Base-by-base conservation (phyloP, 1,140 invertebrate genomes). In the Drosophila nigrodunni region DNA sequence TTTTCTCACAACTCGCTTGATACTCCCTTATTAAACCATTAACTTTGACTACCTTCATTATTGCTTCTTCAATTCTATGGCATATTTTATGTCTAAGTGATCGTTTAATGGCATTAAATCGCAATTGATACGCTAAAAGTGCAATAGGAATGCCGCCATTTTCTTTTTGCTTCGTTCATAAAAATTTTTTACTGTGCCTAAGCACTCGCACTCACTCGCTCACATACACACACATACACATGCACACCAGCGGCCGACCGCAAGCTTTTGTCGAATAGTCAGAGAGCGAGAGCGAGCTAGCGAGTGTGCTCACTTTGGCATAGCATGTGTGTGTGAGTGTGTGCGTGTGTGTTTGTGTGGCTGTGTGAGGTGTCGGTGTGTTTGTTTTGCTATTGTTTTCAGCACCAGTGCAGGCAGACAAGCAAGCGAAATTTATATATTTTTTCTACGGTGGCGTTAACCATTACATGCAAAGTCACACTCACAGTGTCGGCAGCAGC, bases 391-490 rank as follows among this genome's bases (percentile, higher is more conserved):
- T 82, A 85, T 85, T 81, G 80, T 88, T 83, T 86, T 76, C 65
- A 70, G 65, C 77, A 68, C 71, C 67, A 67, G 57, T 64, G 61
- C 65, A 13, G 25, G 66, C 77, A 79, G 52, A 72, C 55, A 47
- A 60, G 61, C 74, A 49, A 52, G 64, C 62, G 47, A 61, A 61
- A 67, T 57, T 44, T 44, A 74, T 60, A 67, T 78, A 11, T 62
- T 61, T 61, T 64, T 50, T 59, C 61, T 21, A 15, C 61, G 78
- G 64, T 87, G 78, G 85, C 83, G 83, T 88, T 80, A 87, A 88
- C 80, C 86, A 89, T 81, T 89, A 85, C 85, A 89, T 79, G 72
- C 81, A 85, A 89, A 90, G 74, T 90, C 85, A 76, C 85, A 88
- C 83, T 77, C 67, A 82, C 77, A 77, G 72, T 60, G 59, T 62